Evolutionary conservation across 2,113 vertebrate genomes (phyloP).

Genomic region (Athene cunicularia): DNA sequence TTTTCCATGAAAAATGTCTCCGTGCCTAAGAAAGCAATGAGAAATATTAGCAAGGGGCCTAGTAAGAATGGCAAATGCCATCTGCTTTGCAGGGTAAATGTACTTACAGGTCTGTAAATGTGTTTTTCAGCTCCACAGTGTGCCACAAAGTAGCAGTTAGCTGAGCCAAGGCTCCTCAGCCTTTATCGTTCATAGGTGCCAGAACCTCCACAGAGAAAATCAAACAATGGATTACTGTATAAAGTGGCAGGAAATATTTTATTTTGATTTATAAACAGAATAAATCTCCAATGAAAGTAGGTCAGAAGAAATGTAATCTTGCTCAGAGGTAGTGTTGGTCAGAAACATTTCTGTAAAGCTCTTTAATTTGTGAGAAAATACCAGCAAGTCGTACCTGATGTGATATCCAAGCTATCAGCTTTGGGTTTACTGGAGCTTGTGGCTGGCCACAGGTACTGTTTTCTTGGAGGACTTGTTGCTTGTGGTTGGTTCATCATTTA

Average conservation of each 20-base stretch:
- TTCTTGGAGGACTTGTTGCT: background rate
- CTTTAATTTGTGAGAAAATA: conserved; percentile 7
- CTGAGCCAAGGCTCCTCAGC: background rate
- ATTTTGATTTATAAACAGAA: conserved; percentile 8
- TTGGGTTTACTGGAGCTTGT: background rate
- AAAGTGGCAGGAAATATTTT: background rate
- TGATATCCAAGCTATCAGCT: background rate
- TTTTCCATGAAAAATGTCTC: background rate
- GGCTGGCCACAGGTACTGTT: background rate
- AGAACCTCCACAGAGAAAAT: background rate
- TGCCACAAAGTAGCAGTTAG: background rate
- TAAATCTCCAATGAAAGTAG: background rate
- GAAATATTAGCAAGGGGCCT: background rate
- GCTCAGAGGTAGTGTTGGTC: background rate
- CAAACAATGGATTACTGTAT: background rate
- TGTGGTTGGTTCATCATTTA: background rate
- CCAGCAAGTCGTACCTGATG: background rate
- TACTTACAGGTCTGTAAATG: background rate
- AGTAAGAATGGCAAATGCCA: background rate
- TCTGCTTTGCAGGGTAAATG: background rate
- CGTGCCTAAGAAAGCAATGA: background rate
- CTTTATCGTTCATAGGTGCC: background rate
- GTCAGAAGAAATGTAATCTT: background rate
- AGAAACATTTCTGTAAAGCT: background rate
- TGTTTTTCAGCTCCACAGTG: background rate